Evolutionary conservation across 2,888 invertebrate genomes (phyloP), one percentile per base, ranked within the genome.

Genomic region (Cybosia mesomella): DNA sequence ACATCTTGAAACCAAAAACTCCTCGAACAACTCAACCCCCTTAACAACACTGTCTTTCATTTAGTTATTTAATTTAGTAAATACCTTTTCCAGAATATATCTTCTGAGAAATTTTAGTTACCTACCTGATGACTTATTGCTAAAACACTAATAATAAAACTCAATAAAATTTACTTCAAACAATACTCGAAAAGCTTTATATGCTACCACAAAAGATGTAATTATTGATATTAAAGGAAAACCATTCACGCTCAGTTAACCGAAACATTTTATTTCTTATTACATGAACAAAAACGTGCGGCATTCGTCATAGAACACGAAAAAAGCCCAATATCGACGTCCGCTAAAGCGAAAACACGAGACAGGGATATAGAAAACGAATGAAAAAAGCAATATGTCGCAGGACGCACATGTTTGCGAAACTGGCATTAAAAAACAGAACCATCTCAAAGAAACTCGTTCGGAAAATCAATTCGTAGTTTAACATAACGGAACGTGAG

Each of bases 311-410:
- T 87, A 81, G 75, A 79, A 82, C 76, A 81, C 78, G 84, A 85
- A 87, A 87, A 84, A 87, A 85, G 78, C 67, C 85, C 89, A 91
- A 91, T 91, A 90, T 89, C 87, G 85, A 83, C 84, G 79, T 83
- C 85, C 86, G 83, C 83, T 81, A 89, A 89, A 87, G 86, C 83
- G 87, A 91, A 88, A 89, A 89, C 87, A 86, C 87, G 86, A 83
- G 82, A 82, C 75, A 79, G 67, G 81, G 83, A 84, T 84, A 87
- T 86, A 90, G 85, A 87, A 89, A 91, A 87, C 87, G 88, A 87
- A 87, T 87, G 88, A 91, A 90, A 91, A 91, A 91, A 90, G 89
- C 91, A 93, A 93, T 93, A 93, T 90, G 88, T 89, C 87, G 82
- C 81, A 77, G 71, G 81, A 83, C 87, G 80, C 89, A 89, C 86